Evolutionary conservation across 2,113 vertebrate genomes (phyloP).

Genomic region (Tupaia chinensis): DNA sequence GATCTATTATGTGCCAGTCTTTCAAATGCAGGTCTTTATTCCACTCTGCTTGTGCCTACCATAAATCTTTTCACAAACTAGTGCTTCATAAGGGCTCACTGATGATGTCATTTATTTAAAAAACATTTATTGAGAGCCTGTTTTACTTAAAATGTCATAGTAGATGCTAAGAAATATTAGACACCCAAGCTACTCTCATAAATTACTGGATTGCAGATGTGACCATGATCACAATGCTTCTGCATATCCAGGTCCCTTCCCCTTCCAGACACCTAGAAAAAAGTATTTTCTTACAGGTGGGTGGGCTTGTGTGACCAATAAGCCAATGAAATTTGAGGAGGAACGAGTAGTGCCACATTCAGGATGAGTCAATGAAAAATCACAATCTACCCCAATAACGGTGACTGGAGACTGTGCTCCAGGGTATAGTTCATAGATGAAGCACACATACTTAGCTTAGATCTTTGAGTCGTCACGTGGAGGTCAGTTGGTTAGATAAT

Average conservation of each 20-base stretch:
- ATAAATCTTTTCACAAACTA: slow-evolving; percentile 40
- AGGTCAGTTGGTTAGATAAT: not conserved
- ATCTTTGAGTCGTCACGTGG: not conserved
- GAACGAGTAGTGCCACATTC: not conserved
- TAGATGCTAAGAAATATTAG: slow-evolving; percentile 33
- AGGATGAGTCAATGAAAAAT: not conserved
- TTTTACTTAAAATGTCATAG: slow-evolving; percentile 33
- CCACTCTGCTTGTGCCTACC: not conserved
- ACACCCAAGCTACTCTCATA: not conserved
- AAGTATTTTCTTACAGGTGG: not conserved
- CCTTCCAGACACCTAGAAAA: not conserved
- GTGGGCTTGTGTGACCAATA: not conserved
- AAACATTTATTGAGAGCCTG: not conserved
- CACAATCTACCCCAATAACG: not conserved
- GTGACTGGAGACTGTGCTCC: not conserved
- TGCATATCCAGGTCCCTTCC: not conserved
- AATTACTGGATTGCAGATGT: not conserved
- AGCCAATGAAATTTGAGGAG: not conserved
- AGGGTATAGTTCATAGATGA: not conserved
- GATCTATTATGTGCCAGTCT: not conserved
- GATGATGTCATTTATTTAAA: slow-evolving; percentile 29
- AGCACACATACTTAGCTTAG: not conserved
- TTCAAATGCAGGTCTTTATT: slow-evolving; percentile 22
- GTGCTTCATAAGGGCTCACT: slow-evolving; percentile 25
- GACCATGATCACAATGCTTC: not conserved